Evolutionary conservation across 2,113 vertebrate species (phyloP).

Genomic region (Plecturocebus donacophilus): DNA sequence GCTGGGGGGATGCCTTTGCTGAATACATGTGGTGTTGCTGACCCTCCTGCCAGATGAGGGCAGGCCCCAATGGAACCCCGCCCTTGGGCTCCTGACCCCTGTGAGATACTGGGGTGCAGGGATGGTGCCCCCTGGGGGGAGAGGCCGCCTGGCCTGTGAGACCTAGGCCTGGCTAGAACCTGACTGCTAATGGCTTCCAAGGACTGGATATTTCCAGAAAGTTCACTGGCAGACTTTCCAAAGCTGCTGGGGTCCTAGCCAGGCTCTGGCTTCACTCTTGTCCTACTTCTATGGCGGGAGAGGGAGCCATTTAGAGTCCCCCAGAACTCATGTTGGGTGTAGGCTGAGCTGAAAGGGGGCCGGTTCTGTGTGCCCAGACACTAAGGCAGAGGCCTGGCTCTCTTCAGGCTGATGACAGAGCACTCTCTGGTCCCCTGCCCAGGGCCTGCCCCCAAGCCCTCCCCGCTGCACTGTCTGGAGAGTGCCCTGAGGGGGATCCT

Average conservation of each 20-base stretch:
- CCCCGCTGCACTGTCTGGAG: conserved; percentile 75
- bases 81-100: neutral
- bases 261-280: neutral
- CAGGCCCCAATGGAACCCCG: no score
- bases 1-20: neutral
- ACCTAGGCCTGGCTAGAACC: neutral
- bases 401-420: neutral
- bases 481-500: conserved; percentile 74
- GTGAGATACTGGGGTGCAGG: neutral
- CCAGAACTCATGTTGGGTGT: neutral
- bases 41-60: neutral
- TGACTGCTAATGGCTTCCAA: neutral
- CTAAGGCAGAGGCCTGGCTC: neutral
- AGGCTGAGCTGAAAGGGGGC: neutral
- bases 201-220: neutral
- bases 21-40: neutral
- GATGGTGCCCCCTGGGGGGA: neutral
- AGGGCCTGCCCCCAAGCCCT: conserved; percentile 37
- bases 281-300: neutral
- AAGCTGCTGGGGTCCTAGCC: neutral
- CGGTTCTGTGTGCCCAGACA: neutral
- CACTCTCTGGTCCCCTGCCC: neutral
- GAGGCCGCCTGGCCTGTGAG: neutral
- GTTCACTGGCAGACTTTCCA: neutral
- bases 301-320: no score